phyloP scores from a whole-genome alignment of 2,797 vertebrate species.

The Megaceryle alcyon region DNA sequence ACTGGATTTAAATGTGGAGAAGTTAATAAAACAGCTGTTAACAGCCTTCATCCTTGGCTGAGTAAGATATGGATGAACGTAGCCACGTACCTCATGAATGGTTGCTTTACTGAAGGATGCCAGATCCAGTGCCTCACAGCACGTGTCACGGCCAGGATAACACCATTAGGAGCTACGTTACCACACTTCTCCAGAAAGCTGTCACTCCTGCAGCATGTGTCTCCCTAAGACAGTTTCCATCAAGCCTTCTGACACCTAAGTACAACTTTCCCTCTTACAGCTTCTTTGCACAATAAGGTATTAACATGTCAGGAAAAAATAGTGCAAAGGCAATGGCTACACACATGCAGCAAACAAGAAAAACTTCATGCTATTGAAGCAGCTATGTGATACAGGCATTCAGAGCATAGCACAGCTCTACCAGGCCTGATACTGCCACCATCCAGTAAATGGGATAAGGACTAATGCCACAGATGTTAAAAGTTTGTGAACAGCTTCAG shows the following conservation, averaged over 20 bases:
- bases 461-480: background rate
- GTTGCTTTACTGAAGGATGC: background rate
- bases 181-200: background rate
- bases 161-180: background rate
- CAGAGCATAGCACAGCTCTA: background rate
- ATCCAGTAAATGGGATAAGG: background rate
- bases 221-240: background rate
- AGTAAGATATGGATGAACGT: background rate
- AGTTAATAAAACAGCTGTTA: background rate
- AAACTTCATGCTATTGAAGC: background rate
- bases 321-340: background rate
- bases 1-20: background rate
- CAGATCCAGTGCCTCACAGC: background rate
- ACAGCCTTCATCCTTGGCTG: background rate
- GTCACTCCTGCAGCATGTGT: background rate
- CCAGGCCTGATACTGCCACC: background rate
- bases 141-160: rapidly evolving
- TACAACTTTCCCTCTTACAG: background rate
- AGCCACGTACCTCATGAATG: rapidly evolving
- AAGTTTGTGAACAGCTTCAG: background rate
- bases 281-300: background rate
- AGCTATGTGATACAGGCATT: background rate
- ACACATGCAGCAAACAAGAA: background rate
- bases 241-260: background rate
- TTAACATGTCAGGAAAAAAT: background rate